Conservation (phyloP, 2,888 invertebrate genomes). For the Thecocarcelia acutangulata region DNA sequence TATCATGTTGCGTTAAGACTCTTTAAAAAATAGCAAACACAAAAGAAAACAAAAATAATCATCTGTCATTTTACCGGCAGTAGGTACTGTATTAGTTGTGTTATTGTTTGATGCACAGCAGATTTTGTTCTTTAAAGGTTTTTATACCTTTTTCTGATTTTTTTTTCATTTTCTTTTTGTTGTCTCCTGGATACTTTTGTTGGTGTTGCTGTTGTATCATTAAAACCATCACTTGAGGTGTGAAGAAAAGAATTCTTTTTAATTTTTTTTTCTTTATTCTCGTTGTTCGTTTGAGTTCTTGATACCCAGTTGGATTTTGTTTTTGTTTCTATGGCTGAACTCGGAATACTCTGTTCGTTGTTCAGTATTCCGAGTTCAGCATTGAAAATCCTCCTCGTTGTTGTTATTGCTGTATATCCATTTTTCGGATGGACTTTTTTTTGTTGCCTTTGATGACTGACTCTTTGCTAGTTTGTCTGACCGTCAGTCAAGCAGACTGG, state of each 20-base stretch:
- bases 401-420: neutral
- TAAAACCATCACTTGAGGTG: conserved; percentile 72
- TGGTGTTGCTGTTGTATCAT: conserved; percentile 58
- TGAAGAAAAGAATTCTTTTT: conserved; percentile 71
- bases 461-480: neutral
- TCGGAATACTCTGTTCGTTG: neutral
- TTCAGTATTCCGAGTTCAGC: conserved; percentile 39
- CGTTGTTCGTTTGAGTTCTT: conserved; percentile 44
- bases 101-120: conserved; percentile 37
- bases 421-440: conserved; percentile 24
- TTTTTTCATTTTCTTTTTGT: conserved; percentile 16
- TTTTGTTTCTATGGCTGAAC: conserved; percentile 14
- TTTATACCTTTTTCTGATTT: conserved; percentile 37
- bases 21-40: neutral
- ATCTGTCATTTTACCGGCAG: neutral
- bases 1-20: too few species aligned
- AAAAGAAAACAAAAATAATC: neutral
- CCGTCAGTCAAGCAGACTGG: neutral
- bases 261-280: conserved; percentile 18
- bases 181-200: conserved; percentile 13
- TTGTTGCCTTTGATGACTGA: conserved; percentile 1
- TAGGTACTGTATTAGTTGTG: neutral
- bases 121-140: conserved; percentile 46
- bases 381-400: conserved; percentile 29
- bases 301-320: conserved; percentile 58